phyloP scores from a whole-genome alignment of 2,888 invertebrate genomes.

The Hypomecis punctinalis region DNA sequence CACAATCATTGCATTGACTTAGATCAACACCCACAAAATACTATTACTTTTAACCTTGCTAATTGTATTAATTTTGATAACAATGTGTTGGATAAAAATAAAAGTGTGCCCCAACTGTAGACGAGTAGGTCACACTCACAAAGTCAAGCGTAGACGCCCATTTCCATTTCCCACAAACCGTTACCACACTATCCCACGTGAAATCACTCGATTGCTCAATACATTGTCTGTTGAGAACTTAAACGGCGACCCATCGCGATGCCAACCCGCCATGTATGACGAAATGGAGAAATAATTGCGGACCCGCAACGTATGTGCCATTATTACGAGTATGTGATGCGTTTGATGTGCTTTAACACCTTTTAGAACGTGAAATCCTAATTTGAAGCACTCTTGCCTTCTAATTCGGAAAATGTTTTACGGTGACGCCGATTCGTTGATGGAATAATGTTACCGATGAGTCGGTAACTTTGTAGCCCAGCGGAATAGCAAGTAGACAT shows the following conservation, averaged over 20 bases:
- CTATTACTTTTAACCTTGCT: too few species aligned
- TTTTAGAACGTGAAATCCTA: too few species aligned
- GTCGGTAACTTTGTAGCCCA: too few species aligned
- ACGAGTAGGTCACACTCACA: slow-evolving; percentile 9
- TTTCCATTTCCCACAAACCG: slow-evolving; percentile 38
- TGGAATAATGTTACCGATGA: too few species aligned
- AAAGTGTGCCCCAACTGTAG: not conserved
- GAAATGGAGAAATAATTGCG: slow-evolving; percentile 49
- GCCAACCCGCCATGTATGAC: slow-evolving; percentile 48
- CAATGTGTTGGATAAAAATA: not conserved
- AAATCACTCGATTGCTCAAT: slow-evolving; percentile 70
- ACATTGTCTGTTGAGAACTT: slow-evolving; percentile 51
- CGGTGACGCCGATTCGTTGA: too few species aligned
- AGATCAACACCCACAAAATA: too few species aligned
- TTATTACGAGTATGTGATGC: slow-evolving; percentile 5
- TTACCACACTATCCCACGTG: slow-evolving; percentile 65
- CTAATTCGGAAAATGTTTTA: too few species aligned
- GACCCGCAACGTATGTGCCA: slow-evolving; percentile 27
- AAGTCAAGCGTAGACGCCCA: slow-evolving; percentile 1
- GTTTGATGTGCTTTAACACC: not conserved
- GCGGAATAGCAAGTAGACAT: too few species aligned
- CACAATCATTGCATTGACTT: too few species aligned
- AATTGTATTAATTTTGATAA: too few species aligned
- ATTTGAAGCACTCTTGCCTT: too few species aligned
- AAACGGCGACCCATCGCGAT: slow-evolving; percentile 46